Evolutionary conservation across 2,888 invertebrate genomes (phyloP).

Genomic region (Caenorhabditis macrosperma): DNA sequence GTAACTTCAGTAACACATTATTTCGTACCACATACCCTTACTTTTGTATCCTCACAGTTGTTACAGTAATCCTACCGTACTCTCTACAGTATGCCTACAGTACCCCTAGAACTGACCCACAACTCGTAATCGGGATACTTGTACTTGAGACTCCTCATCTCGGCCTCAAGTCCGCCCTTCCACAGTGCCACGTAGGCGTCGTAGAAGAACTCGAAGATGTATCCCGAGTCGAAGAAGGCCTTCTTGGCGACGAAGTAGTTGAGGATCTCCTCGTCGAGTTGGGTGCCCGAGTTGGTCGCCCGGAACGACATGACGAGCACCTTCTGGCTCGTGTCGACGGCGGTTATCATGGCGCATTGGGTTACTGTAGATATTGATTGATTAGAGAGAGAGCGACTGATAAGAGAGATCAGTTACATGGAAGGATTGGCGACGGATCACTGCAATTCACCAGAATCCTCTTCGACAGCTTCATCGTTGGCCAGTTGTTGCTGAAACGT

Average conservation of each 20-base stretch:
- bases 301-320: constrained; percentile 58
- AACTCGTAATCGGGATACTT: constrained; percentile 55
- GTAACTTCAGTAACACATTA: too few relatives aligned
- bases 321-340: constrained; percentile 45
- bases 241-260: constrained; percentile 49
- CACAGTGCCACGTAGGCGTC: constrained; percentile 54
- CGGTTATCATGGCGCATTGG: constrained; percentile 53
- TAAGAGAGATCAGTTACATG: constrained; percentile 18
- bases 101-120: constrained; percentile 35
- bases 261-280: constrained; percentile 51
- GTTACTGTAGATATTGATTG: constrained; percentile 29
- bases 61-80: too few relatives aligned
- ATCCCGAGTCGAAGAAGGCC: constrained; percentile 47
- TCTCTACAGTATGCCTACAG: too few relatives aligned
- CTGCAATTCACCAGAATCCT: constrained; percentile 48
- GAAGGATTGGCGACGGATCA: constrained; percentile 44
- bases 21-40: too few relatives aligned
- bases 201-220: constrained; percentile 60
- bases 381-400: neutral
- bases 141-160: constrained; percentile 55
- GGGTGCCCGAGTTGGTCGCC: constrained; percentile 41
- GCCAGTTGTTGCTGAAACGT: constrained; percentile 57
- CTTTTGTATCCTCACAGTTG: too few relatives aligned
- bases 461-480: constrained; percentile 53
- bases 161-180: constrained; percentile 47